These are phyloP conservation scores for Melanaphis sacchari DNA, from an alignment of 1,140 invertebrate species.

Conservation along the genomic window DNA sequence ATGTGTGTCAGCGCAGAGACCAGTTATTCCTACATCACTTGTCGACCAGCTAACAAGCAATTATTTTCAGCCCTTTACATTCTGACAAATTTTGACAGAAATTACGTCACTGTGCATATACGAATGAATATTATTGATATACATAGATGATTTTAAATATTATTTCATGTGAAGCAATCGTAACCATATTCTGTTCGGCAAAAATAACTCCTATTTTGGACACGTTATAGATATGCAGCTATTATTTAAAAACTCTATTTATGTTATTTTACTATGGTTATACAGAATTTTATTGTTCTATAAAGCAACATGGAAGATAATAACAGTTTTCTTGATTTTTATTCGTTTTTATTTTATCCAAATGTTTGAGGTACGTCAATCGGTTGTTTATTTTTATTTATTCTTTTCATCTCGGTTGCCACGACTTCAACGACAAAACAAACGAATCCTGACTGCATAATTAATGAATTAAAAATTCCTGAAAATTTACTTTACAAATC, in stretches of 20 bases:
- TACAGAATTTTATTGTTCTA: neutral
- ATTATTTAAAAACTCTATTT: neutral
- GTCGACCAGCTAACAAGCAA: neutral
- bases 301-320: neutral
- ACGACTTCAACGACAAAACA: neutral
- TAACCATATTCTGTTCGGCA: neutral
- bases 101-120: neutral
- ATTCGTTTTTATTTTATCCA: neutral
- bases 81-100: neutral
- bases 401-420: neutral
- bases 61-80: neutral
- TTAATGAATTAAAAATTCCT: conserved; percentile 6
- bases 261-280: too few relatives aligned
- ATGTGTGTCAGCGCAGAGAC: too few relatives aligned
- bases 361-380: neutral
- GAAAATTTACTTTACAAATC: neutral
- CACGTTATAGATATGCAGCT: neutral
- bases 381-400: neutral
- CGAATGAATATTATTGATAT: neutral
- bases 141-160: neutral
- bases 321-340: neutral
- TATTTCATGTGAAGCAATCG: neutral
- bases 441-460: neutral
- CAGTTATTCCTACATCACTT: too few relatives aligned
- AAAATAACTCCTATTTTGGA: neutral